These are phyloP conservation scores for Phrynosoma blainvillii DNA, from an alignment of 2,113 vertebrate genomes.

Conservation along the genomic window DNA sequence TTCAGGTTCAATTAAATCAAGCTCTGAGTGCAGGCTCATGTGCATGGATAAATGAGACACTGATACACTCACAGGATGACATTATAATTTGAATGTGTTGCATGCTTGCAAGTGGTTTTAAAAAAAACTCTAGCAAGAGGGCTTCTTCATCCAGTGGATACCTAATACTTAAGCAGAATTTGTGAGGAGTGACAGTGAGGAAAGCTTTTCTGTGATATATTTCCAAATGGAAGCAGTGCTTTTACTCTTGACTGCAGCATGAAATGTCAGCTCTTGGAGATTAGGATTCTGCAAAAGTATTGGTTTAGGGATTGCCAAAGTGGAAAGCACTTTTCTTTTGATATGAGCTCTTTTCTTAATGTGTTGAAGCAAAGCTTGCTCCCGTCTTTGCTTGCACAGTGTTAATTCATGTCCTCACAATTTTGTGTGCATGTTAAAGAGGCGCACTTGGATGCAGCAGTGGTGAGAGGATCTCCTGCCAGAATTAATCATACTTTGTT, in stretches of 20 bases:
- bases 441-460: slow-evolving; percentile 5
- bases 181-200: slow-evolving; percentile 54
- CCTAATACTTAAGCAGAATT: slow-evolving; percentile 50
- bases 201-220: slow-evolving; percentile 62
- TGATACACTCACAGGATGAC: neutral
- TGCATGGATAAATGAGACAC: neutral
- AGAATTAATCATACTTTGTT: neutral
- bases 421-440: slow-evolving; percentile 2
- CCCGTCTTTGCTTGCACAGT: slow-evolving; percentile 40
- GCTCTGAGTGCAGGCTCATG: neutral
- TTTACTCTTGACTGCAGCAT: slow-evolving; percentile 53
- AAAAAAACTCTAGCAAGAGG: slow-evolving; percentile 29
- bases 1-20: neutral
- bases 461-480: slow-evolving; percentile 14
- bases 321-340: slow-evolving; percentile 54
- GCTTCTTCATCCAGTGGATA: slow-evolving; percentile 27
- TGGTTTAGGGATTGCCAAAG: slow-evolving; percentile 43
- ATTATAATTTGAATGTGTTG: slow-evolving; percentile 18
- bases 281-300: slow-evolving; percentile 49
- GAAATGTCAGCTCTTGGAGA: slow-evolving; percentile 64
- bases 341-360: slow-evolving; percentile 45
- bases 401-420: slow-evolving; percentile 2
- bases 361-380: slow-evolving; percentile 30
- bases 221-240: slow-evolving; percentile 51
- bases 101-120: neutral